These are phyloP conservation scores for Zaprionus nigranus DNA, from an alignment of 1,140 invertebrate genomes.

Conservation along the genomic window DNA sequence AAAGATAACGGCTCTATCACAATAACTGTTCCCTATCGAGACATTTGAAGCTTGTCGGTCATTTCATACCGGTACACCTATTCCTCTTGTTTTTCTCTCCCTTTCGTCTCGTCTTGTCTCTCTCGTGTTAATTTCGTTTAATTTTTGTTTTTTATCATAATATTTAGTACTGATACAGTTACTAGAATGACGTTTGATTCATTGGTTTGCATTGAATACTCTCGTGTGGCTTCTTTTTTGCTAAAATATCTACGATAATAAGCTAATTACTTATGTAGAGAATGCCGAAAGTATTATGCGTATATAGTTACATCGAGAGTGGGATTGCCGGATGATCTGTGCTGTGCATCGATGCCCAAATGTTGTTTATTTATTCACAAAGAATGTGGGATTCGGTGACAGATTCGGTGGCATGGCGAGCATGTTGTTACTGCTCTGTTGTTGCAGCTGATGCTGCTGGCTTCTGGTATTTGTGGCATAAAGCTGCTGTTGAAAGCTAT, in stretches of 20 bases:
- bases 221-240: neutral
- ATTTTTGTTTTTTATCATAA: too few species aligned
- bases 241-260: conserved; percentile 10
- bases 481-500: conserved; percentile 97
- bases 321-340: too few species aligned
- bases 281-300: neutral
- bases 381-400: conserved; percentile 73
- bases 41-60: too few species aligned
- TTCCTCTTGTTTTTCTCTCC: neutral
- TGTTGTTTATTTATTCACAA: conserved; percentile 69
- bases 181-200: neutral
- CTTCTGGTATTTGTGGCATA: conserved; percentile 94
- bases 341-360: neutral
- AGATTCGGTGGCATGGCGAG: conserved; percentile 76
- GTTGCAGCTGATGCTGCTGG: conserved; percentile 81
- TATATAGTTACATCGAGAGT: neutral
- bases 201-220: neutral
- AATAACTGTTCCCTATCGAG: too few species aligned
- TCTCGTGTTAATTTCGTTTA: too few species aligned
- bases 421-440: conserved; percentile 56
- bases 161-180: neutral
- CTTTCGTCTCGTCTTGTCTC: neutral
- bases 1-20: too few species aligned
- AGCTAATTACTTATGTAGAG: conserved; percentile 1
- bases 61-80: too few species aligned